A percentile compares a stretch with the other conserved stretches of the same genome.
These are phyloP conservation scores for Drosophila tanythrix DNA, from an alignment of 2,888 invertebrate genomes.

Conservation along the genomic window DNA sequence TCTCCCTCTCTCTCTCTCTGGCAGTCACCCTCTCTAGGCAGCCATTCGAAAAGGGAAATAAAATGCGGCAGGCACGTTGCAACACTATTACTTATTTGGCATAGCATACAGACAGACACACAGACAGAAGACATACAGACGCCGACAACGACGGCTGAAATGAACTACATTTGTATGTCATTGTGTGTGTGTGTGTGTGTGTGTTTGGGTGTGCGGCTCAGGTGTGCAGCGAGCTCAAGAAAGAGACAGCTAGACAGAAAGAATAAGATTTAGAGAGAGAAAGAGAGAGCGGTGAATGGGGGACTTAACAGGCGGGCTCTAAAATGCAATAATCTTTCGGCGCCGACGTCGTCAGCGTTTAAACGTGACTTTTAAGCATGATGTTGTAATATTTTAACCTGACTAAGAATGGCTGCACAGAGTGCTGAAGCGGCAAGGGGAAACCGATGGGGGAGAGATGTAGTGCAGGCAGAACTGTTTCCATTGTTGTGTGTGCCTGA, in stretches of 20 bases:
- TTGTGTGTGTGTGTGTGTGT: slow-evolving; percentile 53
- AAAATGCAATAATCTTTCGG: slow-evolving; percentile 82
- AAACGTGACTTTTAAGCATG: slow-evolving; percentile 82
- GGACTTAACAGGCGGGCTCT: slow-evolving; percentile 35
- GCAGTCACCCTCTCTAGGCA: slow-evolving; percentile 9
- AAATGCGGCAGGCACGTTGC: slow-evolving; percentile 83
- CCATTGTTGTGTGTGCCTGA: slow-evolving; percentile 74
- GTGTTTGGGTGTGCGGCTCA: slow-evolving; percentile 26
- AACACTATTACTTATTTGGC: slow-evolving; percentile 81
- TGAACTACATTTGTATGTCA: slow-evolving; percentile 73
- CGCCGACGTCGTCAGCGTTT: slow-evolving; percentile 77
- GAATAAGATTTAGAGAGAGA: background rate
- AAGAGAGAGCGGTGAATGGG: background rate
- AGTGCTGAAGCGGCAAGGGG: slow-evolving; percentile 1
- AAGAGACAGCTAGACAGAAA: slow-evolving; percentile 9
- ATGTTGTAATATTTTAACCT: slow-evolving; percentile 82
- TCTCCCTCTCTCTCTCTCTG: slow-evolving; percentile 3
- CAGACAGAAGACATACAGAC: slow-evolving; percentile 40
- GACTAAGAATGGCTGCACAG: slow-evolving; percentile 67
- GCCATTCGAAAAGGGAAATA: slow-evolving; percentile 70
- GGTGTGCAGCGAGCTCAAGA: slow-evolving; percentile 43
- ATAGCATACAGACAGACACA: slow-evolving; percentile 59
- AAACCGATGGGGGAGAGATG: background rate
- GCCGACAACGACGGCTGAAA: slow-evolving; percentile 59
- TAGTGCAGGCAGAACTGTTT: slow-evolving; percentile 32